Percentiles rank a stretch among this genome's conserved stretches.
phyloP scores from a whole-genome alignment of 2,888 invertebrate genomes.

The Coecobrya sp. region DNA sequence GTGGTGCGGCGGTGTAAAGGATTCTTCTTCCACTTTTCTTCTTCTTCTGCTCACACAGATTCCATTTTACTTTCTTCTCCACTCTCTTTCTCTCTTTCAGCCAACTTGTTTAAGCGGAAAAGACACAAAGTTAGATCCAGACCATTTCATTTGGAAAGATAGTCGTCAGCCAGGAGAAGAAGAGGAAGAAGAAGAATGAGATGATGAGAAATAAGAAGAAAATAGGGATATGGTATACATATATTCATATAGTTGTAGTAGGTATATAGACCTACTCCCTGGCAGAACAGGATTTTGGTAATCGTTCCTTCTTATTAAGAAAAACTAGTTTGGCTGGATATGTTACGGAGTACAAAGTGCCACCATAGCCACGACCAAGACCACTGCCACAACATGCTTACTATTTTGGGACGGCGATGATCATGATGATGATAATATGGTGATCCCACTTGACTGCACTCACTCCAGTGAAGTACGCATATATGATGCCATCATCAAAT shows the following conservation, averaged over 20 bases:
- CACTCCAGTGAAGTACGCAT: neutral
- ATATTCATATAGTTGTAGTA: neutral
- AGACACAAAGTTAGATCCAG: slow-evolving; percentile 77
- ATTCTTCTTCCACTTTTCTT: slow-evolving; percentile 3
- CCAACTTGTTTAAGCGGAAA: slow-evolving; percentile 79
- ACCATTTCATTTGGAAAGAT: slow-evolving; percentile 80
- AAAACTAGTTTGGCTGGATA: neutral
- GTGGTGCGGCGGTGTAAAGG: slow-evolving; percentile 21
- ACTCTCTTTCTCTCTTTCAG: slow-evolving; percentile 20
- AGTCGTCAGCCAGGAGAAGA: slow-evolving; percentile 52
- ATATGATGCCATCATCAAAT: neutral
- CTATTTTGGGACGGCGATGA: neutral
- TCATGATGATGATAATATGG: slow-evolving; percentile 6
- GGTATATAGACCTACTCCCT: neutral
- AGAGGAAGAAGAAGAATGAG: neutral
- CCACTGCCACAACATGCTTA: slow-evolving; percentile 61
- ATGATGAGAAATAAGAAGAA: neutral
- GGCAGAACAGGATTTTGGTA: slow-evolving; percentile 13
- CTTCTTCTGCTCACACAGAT: neutral
- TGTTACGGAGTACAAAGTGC: slow-evolving; percentile 20
- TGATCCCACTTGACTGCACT: slow-evolving; percentile 68
- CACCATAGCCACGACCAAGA: slow-evolving; percentile 1
- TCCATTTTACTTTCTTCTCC: slow-evolving; percentile 8
- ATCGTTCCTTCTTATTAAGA: slow-evolving; percentile 12
- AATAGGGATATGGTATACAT: neutral